Evolutionary conservation across 1,140 invertebrate genomes (phyloP).

Genomic region (Macrobrachium nipponense): DNA sequence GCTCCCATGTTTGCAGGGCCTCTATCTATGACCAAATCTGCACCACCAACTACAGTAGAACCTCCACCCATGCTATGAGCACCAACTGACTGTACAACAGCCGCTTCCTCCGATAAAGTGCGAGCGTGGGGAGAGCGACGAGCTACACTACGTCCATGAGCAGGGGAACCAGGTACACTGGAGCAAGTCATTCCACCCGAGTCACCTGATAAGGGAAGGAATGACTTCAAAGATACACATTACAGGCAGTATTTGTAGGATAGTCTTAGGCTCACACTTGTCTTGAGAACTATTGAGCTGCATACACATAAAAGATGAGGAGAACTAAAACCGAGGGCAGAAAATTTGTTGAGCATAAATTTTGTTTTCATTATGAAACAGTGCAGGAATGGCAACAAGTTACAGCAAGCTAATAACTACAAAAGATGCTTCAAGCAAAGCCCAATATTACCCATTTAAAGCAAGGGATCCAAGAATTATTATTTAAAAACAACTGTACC

Average conservation of each 20-base stretch:
- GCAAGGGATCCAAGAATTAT: no score
- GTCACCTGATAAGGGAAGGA: conserved; percentile 35
- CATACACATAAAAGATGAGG: no score
- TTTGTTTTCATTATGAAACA: no score
- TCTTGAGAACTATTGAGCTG: no score
- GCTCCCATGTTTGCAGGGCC: not conserved
- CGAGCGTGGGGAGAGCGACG: conserved; percentile 50
- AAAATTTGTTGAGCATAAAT: no score
- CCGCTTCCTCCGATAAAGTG: conserved; percentile 46
- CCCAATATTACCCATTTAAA: no score
- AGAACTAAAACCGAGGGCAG: no score
- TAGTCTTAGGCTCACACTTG: not conserved
- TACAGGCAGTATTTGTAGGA: not conserved
- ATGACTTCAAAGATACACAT: not conserved
- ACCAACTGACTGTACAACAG: conserved; percentile 26
- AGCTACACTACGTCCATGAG: conserved; percentile 24
- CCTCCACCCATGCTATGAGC: not conserved
- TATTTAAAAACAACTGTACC: not conserved
- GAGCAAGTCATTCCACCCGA: not conserved
- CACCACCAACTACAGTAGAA: not conserved
- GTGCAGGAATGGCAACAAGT: no score
- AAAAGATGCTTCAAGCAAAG: no score
- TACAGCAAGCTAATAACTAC: no score
- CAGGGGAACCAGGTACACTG: conserved; percentile 24
- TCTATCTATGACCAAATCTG: not conserved